These are phyloP conservation scores for Neoniphon sammara DNA, from an alignment of 2,797 vertebrate genomes.

Conservation along the genomic window DNA sequence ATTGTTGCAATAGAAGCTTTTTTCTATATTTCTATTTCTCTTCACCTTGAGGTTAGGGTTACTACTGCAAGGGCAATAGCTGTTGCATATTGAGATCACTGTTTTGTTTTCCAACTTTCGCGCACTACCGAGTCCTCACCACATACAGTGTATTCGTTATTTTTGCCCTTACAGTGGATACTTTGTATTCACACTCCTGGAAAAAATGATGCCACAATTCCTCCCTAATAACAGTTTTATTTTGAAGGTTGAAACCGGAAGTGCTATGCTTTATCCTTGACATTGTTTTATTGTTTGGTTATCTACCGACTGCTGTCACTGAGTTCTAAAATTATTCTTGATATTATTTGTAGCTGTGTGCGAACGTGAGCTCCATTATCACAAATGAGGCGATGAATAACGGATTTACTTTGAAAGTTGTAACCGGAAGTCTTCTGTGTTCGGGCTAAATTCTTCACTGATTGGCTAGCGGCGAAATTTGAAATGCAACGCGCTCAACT, in stretches of 20 bases:
- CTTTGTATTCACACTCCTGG: not conserved
- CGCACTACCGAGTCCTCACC: no score
- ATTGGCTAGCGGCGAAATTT: conserved; percentile 84
- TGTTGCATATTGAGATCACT: not conserved
- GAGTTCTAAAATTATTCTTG: not conserved
- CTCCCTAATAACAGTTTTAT: not conserved
- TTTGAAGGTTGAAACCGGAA: conserved; percentile 55
- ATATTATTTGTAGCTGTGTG: no score
- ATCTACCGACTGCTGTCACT: not conserved
- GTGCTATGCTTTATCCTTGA: not conserved
- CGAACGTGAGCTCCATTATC: not conserved
- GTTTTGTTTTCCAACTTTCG: not conserved
- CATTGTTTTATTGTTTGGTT: accelerated
- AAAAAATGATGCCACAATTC: not conserved
- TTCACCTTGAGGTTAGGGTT: no score
- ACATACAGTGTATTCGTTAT: conserved; percentile 30
- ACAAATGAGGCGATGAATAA: not conserved
- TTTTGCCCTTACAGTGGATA: conserved; percentile 35
- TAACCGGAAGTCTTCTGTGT: conserved; percentile 4
- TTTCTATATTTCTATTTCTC: no score
- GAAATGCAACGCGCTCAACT: conserved; percentile 76
- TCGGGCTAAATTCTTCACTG: conserved; percentile 20
- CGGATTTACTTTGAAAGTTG: conserved; percentile 53
- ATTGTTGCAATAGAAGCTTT: no score
- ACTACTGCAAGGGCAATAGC: no score